These are phyloP conservation scores for Drosophila paucipuncta DNA, from an alignment of 2,888 invertebrate genomes.

Conservation along the genomic window DNA sequence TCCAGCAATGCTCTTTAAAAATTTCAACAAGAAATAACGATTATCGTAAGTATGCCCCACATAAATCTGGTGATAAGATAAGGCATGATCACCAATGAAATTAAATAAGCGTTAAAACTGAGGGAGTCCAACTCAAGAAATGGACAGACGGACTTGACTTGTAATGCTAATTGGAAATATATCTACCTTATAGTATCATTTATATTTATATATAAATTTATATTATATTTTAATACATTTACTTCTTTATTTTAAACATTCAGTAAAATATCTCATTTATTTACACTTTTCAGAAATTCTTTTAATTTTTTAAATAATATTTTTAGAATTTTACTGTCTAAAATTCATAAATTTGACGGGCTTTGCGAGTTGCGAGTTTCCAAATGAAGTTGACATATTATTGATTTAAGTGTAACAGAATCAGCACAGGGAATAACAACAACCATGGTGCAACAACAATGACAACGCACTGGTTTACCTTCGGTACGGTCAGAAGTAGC, in stretches of 20 bases:
- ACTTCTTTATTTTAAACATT: neutral
- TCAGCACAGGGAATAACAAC: slow-evolving; percentile 35
- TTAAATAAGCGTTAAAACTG: neutral
- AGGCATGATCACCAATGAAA: neutral
- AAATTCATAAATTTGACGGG: too few relatives aligned
- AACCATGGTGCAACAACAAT: slow-evolving; percentile 66
- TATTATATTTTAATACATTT: neutral
- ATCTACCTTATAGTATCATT: neutral
- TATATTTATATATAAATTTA: neutral
- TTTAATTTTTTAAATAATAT: too few relatives aligned
- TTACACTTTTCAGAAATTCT: neutral
- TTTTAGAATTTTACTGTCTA: too few relatives aligned
- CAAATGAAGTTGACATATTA: neutral
- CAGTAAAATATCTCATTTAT: neutral
- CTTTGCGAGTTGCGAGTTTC: neutral
- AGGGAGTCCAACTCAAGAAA: neutral
- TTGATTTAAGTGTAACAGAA: slow-evolving; percentile 16
- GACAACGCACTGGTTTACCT: slow-evolving; percentile 81
- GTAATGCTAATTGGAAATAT: neutral
- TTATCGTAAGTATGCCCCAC: neutral
- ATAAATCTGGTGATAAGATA: neutral
- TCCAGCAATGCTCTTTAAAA: neutral
- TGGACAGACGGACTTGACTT: neutral
- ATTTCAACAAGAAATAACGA: neutral
- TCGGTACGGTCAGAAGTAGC: slow-evolving; percentile 73